Evolutionary conservation across 2,888 invertebrate genomes (phyloP).

Genomic region (Blastobasis lacticolella): DNA sequence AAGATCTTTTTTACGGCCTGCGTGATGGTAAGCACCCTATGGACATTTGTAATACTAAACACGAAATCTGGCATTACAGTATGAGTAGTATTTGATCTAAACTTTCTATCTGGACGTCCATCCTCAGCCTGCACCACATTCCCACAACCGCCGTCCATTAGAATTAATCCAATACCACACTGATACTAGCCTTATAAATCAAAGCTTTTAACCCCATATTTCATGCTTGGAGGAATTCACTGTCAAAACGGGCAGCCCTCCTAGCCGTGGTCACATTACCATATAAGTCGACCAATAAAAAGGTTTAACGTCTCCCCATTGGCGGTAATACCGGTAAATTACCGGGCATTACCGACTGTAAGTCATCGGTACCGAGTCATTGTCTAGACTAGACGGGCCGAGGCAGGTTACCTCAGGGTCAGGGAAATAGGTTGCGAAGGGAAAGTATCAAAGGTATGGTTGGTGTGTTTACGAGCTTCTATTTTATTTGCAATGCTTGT

Average conservation of each 20-base stretch:
- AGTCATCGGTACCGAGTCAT: conserved; percentile 24
- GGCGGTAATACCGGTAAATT: conserved; percentile 36
- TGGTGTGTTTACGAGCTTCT: conserved; percentile 5
- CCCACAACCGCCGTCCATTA: no score
- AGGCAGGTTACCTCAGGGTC: conserved; percentile 27
- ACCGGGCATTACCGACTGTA: conserved; percentile 17
- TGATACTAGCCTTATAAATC: no score
- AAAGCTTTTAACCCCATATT: not conserved
- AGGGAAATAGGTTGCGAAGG: conserved; percentile 22
- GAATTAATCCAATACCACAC: no score
- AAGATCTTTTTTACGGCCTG: no score
- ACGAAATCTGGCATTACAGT: no score
- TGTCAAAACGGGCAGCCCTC: not conserved
- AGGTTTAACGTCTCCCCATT: conserved; percentile 11
- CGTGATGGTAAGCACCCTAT: no score
- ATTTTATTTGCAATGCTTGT: no score
- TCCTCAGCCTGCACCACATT: no score
- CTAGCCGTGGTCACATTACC: conserved; percentile 1
- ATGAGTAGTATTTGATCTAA: no score
- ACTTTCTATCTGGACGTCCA: no score
- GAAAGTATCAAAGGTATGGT: conserved; percentile 7
- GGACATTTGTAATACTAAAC: no score
- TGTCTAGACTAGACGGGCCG: conserved; percentile 9
- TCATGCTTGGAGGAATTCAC: not conserved
- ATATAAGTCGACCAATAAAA: conserved; percentile 12